Evolutionary conservation across 92 coral and sea anemone genomes (phyloP), one percentile per base, ranked within the genome.

Genomic region (Meandrina meandrites): DNA sequence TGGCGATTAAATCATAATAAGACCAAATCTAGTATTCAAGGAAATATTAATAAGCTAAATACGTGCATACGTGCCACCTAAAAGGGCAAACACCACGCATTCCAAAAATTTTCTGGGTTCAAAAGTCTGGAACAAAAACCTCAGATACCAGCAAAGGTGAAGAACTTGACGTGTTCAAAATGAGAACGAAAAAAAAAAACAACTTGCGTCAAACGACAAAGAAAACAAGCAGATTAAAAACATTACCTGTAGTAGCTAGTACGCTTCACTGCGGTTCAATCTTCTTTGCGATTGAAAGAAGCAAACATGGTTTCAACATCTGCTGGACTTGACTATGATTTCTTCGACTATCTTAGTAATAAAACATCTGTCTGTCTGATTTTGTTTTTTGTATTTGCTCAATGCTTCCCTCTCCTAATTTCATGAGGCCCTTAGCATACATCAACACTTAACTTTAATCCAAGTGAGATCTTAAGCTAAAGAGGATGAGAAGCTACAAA

Each of bases 71-170:
- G 42, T 79, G 17, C 16, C 37, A 77, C 37, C 35, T 24, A 22
- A 47, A 76, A 48, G 79, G 79, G 36, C 58, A 76, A 50, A 77
- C 50, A 8, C 80, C 50, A 13, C 7, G 37, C 60, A 77, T 77
- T 77, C 62, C 21, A 4, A 77, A 32, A 47, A 50, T n/a, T 19
- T 47, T 60, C 68, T 53, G 11, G 37, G 9, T 48, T 42, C 9
- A 76, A 47, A 47, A 10, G 58, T 45, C 60, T 28, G 13, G 34
- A 77, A 45, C 48, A 28, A 76, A 54, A 22, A 8, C 32, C 10
- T 21, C 79, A 47, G 37, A 24, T 24, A 27, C 8, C 58, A 1
- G 57, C 24, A 76, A 42, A 3, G 24, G 22, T 17, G 22, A 5
- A 76, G 31, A 17, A 14, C 15, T 18, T 14, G 24, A 16, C 19